A percentile compares a stretch with the other conserved stretches of the same genome.
Evolutionary conservation across 2,888 invertebrate genomes (phyloP).

Genomic region (Scaptomyza caliginosa): DNA sequence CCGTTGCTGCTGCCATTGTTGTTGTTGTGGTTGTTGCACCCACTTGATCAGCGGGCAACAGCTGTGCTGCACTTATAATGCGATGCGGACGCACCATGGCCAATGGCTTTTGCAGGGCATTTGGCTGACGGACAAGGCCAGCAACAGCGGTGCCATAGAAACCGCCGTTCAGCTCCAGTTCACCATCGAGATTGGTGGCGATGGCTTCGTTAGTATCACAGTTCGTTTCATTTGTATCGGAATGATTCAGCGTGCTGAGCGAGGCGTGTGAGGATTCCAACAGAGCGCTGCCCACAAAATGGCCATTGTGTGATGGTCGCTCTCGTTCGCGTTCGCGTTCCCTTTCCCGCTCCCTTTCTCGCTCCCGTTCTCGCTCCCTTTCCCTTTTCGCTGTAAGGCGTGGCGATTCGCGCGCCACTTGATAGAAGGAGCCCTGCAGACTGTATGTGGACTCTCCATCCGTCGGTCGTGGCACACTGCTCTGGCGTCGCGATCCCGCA

Average conservation of each 20-base stretch:
- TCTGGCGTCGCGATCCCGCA: conserved; percentile 87
- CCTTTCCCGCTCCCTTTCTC: conserved; percentile 71
- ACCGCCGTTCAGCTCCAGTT: conserved; percentile 47
- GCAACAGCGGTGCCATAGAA: conserved; percentile 34
- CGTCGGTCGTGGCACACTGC: conserved; percentile 86
- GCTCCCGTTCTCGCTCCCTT: conserved; percentile 69
- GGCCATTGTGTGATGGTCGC: conserved; percentile 84
- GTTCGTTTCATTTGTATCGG: conserved; percentile 83
- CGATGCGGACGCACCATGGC: conserved; percentile 84
- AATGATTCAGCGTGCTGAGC: conserved; percentile 84
- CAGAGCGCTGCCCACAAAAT: conserved; percentile 63
- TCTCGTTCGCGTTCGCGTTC: conserved; percentile 84
- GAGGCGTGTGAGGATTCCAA: conserved; percentile 77
- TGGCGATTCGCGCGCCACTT: conserved; percentile 82
- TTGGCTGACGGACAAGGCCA: conserved; percentile 65
- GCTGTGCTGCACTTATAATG: conserved; percentile 84
- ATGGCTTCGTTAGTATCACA: conserved; percentile 80
- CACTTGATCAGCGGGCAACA: conserved; percentile 26
- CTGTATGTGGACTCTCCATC: conserved; percentile 86
- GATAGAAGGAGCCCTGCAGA: conserved; percentile 84
- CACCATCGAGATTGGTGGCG: conserved; percentile 60
- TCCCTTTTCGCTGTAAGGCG: conserved; percentile 82
- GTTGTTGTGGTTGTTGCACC: neutral
- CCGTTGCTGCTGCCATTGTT: neutral
- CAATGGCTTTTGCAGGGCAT: conserved; percentile 81